Evolutionary conservation across 1,140 invertebrate species (phyloP), one percentile per base, ranked within the genome.

Genomic region (Drosophila murphyi): DNA sequence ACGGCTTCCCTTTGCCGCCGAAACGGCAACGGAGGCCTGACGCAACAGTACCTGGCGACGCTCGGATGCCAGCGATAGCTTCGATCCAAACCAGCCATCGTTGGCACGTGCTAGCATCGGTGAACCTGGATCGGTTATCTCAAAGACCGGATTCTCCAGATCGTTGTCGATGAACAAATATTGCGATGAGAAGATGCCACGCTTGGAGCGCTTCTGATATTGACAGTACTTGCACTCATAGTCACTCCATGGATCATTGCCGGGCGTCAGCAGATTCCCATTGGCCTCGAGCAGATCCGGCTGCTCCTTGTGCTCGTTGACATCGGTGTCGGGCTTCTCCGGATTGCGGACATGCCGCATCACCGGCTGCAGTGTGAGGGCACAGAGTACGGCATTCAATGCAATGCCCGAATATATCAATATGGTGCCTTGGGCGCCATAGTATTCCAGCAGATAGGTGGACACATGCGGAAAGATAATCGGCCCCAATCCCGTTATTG

Each of bases 161-260:
- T 95, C 94, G 76, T 95, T 95, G 77, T 95, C 94, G 68, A 95
- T 95, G 77, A 95, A 95, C 7, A 95, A 92, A 82, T 95, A 95
- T 78, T 95, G 95, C 82, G 95, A 95, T 20, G 94, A 94, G 86
- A 94, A 94, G 37, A 94, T 82, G 64, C 93, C 93, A 29, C 92
- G 93, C 80, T 93, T 88, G n/a, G 43, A 43, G 1, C 76, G 80
- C 50, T 72, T 85, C 73, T 78, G 62, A 7, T 72, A 76, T 50
- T 90, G 89, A 54, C 91, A 92, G 51, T 91, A 89, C 54, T 85
- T 86, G 73, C 91, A 92, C 68, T 92, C 89, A 28, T 90, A 88
- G 41, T 94, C 94, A 52, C 92, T 54, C 93, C 81, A 82, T 63
- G 93, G 71, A 68, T 91, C 76, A 10, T 54, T 74, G 43, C 2